A percentile compares a stretch with the other conserved stretches of the same genome.
phyloP scores from a whole-genome alignment of 2,797 vertebrate species.

The Propithecus perrieri region DNA sequence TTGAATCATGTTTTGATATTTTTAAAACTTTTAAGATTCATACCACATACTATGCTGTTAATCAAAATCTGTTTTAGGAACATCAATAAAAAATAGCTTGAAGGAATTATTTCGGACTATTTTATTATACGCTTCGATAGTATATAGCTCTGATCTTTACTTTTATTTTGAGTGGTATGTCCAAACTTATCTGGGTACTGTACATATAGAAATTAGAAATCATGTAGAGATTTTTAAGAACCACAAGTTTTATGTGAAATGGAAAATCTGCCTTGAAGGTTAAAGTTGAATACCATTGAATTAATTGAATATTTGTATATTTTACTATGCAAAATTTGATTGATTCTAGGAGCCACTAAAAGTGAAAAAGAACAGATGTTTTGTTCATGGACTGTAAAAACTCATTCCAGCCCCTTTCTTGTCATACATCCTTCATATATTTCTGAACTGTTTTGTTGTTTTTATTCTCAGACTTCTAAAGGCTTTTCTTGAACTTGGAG shows the following conservation, averaged over 20 bases:
- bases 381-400: neutral
- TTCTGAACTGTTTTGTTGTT: neutral
- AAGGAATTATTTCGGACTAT: neutral
- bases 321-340: neutral
- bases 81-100: neutral
- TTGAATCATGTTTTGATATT: neutral
- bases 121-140: neutral
- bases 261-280: neutral
- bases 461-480: neutral
- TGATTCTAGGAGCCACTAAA: neutral
- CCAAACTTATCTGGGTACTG: neutral
- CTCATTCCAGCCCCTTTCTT: neutral
- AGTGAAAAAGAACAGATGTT: neutral
- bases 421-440: neutral
- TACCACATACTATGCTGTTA: neutral
- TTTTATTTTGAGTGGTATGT: neutral
- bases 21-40: neutral
- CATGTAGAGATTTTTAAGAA: neutral
- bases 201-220: neutral
- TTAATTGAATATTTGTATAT: neutral
- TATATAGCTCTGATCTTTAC: neutral
- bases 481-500: neutral
- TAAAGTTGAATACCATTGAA: neutral
- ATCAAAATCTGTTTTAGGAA: conserved; percentile 23
- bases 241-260: neutral